Evolutionary conservation across 2,113 vertebrate species (phyloP), one percentile per base, ranked within the genome.

Genomic region (Cathartes aura): DNA sequence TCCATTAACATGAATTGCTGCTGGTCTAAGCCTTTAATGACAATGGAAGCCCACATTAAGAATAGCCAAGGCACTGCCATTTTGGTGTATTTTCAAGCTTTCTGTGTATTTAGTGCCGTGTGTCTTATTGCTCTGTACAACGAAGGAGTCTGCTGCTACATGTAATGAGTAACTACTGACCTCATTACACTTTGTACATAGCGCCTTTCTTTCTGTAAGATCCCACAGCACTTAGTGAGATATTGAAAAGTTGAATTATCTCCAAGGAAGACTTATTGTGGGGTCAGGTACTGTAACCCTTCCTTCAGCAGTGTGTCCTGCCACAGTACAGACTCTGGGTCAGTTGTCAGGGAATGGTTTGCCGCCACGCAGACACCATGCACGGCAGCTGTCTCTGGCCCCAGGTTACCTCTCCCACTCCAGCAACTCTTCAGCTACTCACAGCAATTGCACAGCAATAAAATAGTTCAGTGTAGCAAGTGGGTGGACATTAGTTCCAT

Each of bases 401-500:
- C 26, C 40, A 43, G 8, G 21, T 87, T 42, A 67, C 87, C 52
- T 90, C 80, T 89, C 27, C 83, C 27, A 21, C 62, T 60, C 62
- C 62, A 72, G 84, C 40, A 80, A 20, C 58, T 27, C 62, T 36
- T 75, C 92, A 76, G 74, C 71, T 79, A 48, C 59, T 83, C 62
- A 15, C 62, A 68, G 72, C 64, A 84, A 67, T 29, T 53, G 36
- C 36, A 42, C 63, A 48, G 73, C 66, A 90, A 58, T 70, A 68
- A 72, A 94, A 90, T 9, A 59, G 47, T 62, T 83, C n/a, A 5
- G 27, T 79, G 70, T 53, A 85, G 87, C 82, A 82, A 94, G 84
- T 90, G 90, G 42, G 78, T 48, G 79, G 91, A 86, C 80, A 68
- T 93, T 71, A 81, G 83, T 91, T 96, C 83, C 83, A 26, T 32